Evolutionary conservation across 2,888 invertebrate genomes (phyloP).

Genomic region (Phytoseiulus persimilis): DNA sequence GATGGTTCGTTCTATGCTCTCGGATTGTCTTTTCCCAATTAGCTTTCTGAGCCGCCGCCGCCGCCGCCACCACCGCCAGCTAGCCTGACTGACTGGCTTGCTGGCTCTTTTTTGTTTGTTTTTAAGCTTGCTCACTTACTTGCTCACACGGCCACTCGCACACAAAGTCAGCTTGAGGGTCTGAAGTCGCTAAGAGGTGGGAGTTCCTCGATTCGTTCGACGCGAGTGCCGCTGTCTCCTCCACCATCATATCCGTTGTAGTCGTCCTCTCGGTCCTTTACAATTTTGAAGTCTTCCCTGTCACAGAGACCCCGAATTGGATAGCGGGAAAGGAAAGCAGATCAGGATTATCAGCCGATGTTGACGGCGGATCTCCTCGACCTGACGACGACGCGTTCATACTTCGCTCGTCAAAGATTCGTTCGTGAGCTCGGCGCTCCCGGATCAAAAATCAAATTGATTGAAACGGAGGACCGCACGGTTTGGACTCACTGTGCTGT

Average conservation of each 20-base stretch:
- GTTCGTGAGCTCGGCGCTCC: not conserved
- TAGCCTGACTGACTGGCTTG: not conserved
- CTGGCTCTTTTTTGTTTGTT: not conserved
- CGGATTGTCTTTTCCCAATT: constrained; percentile 39
- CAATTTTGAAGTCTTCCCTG: not conserved
- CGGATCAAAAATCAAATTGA: not conserved
- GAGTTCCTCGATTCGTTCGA: not conserved
- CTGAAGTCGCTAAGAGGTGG: not conserved
- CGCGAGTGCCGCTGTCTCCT: not conserved
- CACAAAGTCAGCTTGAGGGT: not conserved
- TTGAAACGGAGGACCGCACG: not conserved
- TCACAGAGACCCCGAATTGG: not conserved
- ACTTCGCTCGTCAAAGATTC: not conserved
- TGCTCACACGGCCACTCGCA: not conserved
- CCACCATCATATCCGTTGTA: not conserved
- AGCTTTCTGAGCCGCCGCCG: constrained; percentile 22
- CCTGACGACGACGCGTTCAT: not conserved
- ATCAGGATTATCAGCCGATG: not conserved
- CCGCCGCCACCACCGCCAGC: no score
- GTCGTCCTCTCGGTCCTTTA: not conserved
- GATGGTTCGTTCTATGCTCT: constrained; percentile 19
- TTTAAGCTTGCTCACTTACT: not conserved
- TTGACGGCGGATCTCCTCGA: not conserved
- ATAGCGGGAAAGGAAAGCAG: not conserved
- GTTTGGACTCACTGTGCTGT: not conserved